A percentile compares a stretch with the other conserved stretches of the same genome.
Conservation (phyloP, 2,888 invertebrate genomes). For the Drosophila merina region DNA sequence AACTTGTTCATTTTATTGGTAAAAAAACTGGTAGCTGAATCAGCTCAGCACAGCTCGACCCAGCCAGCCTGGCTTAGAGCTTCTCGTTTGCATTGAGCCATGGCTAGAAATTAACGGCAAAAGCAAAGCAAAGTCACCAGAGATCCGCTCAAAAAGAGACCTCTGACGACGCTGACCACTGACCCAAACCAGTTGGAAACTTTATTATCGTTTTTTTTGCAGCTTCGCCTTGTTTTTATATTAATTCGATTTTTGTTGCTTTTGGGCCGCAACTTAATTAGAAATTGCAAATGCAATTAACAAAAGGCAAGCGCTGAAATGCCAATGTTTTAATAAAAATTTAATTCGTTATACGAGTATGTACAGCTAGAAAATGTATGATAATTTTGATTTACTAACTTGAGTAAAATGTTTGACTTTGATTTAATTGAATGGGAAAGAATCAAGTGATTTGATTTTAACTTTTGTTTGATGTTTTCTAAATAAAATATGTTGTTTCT, state of each 20-base stretch:
- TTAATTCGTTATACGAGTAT: constrained; percentile 31
- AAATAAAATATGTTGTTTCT: background rate
- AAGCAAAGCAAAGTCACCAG: constrained; percentile 49
- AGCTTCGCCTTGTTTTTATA: constrained; percentile 20
- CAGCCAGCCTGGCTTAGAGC: constrained; percentile 38
- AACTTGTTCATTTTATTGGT: constrained; percentile 61
- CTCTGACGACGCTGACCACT: constrained; percentile 33
- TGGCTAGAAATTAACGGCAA: constrained; percentile 69
- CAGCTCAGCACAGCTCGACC: constrained; percentile 37
- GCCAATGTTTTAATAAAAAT: constrained; percentile 58
- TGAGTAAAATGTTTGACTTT: too few relatives aligned
- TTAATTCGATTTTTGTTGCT: constrained; percentile 20
- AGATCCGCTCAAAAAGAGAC: constrained; percentile 35
- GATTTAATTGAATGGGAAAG: background rate
- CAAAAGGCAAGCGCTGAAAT: constrained; percentile 46
- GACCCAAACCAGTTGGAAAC: constrained; percentile 56
- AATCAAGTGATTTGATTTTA: too few relatives aligned
- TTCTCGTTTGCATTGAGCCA: constrained; percentile 76
- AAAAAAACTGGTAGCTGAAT: constrained; percentile 67
- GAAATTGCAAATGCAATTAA: constrained; percentile 78
- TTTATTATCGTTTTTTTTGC: constrained; percentile 25
- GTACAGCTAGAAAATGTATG: background rate
- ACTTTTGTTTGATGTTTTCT: background rate
- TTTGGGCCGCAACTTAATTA: constrained; percentile 67
- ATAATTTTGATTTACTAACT: too few relatives aligned